These are phyloP conservation scores for Aphaenogaster ashmeadi DNA, from an alignment of 1,140 invertebrate species.

Conservation along the genomic window DNA sequence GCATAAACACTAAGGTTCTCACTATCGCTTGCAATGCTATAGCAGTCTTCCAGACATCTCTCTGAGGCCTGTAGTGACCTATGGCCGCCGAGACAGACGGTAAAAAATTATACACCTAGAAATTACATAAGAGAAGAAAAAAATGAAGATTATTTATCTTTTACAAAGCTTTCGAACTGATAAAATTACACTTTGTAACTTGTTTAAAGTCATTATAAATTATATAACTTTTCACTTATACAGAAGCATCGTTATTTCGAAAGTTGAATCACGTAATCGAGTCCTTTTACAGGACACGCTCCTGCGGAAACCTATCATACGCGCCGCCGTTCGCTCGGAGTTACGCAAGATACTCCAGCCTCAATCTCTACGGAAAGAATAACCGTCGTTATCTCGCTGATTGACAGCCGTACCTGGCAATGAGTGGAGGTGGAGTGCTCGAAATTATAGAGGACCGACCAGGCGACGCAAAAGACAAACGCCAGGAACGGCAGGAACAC, in stretches of 20 bases:
- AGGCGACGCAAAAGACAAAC: slow-evolving; percentile 91
- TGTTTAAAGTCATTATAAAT: neutral
- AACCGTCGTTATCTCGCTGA: neutral
- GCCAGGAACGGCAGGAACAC: slow-evolving; percentile 92
- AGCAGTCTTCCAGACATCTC: slow-evolving; percentile 95
- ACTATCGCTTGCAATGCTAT: slow-evolving; percentile 93
- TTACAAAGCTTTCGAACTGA: too few relatives aligned
- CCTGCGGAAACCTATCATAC: neutral
- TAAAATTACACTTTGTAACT: neutral
- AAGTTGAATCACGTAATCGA: neutral
- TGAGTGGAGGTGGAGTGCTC: slow-evolving; percentile 94
- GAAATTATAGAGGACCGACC: slow-evolving; percentile 94
- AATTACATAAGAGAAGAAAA: slow-evolving; percentile 6
- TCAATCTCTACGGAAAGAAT: neutral
- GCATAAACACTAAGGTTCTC: slow-evolving; percentile 91
- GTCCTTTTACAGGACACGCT: neutral
- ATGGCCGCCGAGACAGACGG: slow-evolving; percentile 98
- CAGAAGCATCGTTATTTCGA: neutral
- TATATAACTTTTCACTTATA: neutral
- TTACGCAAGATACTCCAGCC: neutral
- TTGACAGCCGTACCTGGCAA: slow-evolving; percentile 88
- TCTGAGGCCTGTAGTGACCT: slow-evolving; percentile 95
- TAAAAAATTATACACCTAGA: slow-evolving; percentile 93
- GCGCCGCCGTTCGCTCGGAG: neutral
- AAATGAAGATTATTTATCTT: slow-evolving; percentile 15